phyloP scores from a whole-genome alignment of 2,888 invertebrate species.

The Eupithecia insigniata region DNA sequence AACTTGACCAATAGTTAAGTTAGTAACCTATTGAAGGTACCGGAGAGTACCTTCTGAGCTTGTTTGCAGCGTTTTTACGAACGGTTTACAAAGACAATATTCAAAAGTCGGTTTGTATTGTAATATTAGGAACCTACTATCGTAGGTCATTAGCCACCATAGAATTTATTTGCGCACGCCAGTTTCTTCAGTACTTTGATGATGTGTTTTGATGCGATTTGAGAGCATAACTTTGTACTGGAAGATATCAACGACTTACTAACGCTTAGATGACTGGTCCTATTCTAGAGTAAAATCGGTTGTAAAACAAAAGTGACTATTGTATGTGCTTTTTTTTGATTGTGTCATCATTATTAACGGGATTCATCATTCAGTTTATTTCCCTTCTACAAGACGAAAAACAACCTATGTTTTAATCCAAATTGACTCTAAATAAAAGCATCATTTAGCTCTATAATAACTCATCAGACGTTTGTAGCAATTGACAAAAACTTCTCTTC shows the following conservation, averaged over 20 bases:
- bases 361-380: no score
- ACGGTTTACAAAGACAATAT: neutral
- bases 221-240: no score
- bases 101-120: no score
- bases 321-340: neutral
- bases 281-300: no score
- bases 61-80: neutral
- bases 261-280: neutral
- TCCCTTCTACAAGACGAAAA: no score
- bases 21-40: no score
- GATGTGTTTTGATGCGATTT: neutral
- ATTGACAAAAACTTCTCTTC: neutral
- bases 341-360: neutral
- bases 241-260: no score
- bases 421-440: neutral
- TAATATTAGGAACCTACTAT: no score
- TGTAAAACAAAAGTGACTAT: neutral
- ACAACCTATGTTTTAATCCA: neutral
- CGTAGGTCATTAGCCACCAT: neutral
- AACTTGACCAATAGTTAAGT: constrained; percentile 12
- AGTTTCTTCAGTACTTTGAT: neutral
- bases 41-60: neutral
- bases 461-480: neutral
- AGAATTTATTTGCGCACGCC: neutral
- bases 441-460: neutral